Base-by-base conservation (phyloP, 2,797 vertebrate genomes). In the Orestias chungarensis region DNA sequence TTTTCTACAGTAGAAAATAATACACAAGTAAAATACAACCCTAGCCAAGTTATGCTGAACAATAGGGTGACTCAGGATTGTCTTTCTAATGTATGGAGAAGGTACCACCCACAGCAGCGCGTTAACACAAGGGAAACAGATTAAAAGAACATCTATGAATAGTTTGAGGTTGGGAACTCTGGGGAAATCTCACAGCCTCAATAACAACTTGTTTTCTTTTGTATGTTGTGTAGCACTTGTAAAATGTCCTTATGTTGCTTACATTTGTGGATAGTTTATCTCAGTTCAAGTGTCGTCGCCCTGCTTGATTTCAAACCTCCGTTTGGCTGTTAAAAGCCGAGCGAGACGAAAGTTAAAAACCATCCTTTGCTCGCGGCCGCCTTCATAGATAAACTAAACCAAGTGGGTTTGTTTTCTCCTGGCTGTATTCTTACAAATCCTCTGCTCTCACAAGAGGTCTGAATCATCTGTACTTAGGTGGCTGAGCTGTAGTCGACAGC, bases 191-290 rank as follows among this genome's bases (percentile, higher is more conserved):
- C 83, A 59, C 81, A 81, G 82, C 75, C 85, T 88, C 84, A 89
- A 92, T 87, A 92, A 92, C 88, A 90, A 86, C 85, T 89, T 90
- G 86, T 91, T 93, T 92, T 92, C 76, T 87, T n/a, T 81, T 84
- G 83, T 89, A 66, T 83, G 80, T 86, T 83, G 73, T 73, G 80
- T 66, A 52, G 66, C 49, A 80, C 84, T 69, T 76, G 66, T 83
- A 81, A 81, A 89, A 55, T 84, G 66, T 81, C 57, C 64, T 90
- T 84, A n/a, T 84, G 85, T 90, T 75, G 43, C 62, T 64, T 25
- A 15, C 71, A 42, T 80, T 83, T 87, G 38, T 52, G 20, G 66
- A 74, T 74, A 52, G 59, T 52, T 31, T 52, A 55, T 73, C 65
- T 40, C 42, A 31, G 42, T 78, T 64, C 12, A 12, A 76, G 46